Evolutionary conservation across 1,140 invertebrate genomes (phyloP).

Genomic region (Procambarus virginalis): DNA sequence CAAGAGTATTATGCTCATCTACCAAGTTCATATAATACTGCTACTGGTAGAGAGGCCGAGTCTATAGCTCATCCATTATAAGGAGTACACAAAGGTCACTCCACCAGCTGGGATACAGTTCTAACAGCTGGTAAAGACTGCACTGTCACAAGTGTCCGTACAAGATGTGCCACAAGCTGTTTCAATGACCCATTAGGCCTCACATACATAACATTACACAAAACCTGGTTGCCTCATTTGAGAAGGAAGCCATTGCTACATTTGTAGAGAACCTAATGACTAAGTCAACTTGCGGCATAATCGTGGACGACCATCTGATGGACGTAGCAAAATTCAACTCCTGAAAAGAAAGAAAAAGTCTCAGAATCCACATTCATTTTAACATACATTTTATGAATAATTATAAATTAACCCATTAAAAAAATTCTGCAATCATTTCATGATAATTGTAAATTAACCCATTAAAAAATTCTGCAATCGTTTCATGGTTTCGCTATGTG

Average conservation of each 20-base stretch:
- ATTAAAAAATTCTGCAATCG: neutral
- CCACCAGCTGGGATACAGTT: slow-evolving; percentile 11
- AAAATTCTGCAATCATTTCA: neutral
- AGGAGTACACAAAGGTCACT: neutral
- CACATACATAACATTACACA: neutral
- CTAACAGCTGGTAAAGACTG: neutral
- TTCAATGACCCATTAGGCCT: neutral
- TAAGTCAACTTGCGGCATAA: slow-evolving; percentile 41
- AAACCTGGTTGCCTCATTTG: neutral
- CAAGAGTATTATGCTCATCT: slow-evolving; percentile 59
- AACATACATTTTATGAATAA: no score
- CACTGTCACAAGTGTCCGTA: neutral
- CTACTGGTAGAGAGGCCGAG: slow-evolving; percentile 53
- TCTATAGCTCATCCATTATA: slow-evolving; percentile 60
- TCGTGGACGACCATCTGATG: slow-evolving; percentile 14
- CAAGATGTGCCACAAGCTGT: neutral
- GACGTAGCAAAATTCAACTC: slow-evolving; percentile 15
- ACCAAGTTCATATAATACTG: slow-evolving; percentile 18
- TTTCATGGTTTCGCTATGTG: neutral
- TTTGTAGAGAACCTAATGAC: slow-evolving; percentile 8
- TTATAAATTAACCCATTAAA: neutral
- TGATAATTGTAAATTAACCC: neutral
- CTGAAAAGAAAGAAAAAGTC: slow-evolving; percentile 2
- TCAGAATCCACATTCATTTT: neutral
- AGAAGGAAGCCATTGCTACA: slow-evolving; percentile 11